phyloP scores from a whole-genome alignment of 2,888 invertebrate genomes.

The Sialis fuliginosa region DNA sequence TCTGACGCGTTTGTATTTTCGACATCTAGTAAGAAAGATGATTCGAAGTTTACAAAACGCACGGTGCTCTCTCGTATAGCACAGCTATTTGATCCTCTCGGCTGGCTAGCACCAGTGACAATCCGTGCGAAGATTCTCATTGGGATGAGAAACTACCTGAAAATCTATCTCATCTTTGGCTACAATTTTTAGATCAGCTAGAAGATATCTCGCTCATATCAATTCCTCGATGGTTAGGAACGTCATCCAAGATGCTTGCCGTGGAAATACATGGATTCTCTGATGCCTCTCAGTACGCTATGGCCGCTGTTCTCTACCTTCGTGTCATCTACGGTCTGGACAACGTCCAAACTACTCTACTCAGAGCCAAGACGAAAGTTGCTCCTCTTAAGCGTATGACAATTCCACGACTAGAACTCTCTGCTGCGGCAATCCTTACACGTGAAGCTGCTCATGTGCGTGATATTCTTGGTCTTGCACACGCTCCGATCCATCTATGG shows the following conservation, averaged over 20 bases:
- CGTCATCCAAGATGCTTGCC: background rate
- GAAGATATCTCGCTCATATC: background rate
- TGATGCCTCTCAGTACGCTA: no score
- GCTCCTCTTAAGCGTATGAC: no score
- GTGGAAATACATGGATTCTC: conserved; percentile 4
- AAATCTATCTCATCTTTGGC: conserved; percentile 1
- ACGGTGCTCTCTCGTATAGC: background rate
- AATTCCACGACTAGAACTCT: no score
- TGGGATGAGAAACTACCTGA: conserved; percentile 1
- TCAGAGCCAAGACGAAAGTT: background rate
- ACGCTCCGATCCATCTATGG: no score
- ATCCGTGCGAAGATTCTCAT: background rate
- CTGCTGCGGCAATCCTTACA: no score
- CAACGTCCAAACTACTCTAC: background rate
- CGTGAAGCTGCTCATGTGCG: no score
- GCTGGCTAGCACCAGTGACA: background rate
- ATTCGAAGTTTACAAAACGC: background rate
- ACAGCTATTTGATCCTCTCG: conserved; percentile 1
- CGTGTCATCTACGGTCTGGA: background rate
- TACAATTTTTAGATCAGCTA: background rate
- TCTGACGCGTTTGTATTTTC: background rate
- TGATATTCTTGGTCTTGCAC: no score
- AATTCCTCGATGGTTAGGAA: conserved; percentile 5
- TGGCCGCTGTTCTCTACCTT: background rate
- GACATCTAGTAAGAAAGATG: background rate